phyloP scores from a whole-genome alignment of 2,797 vertebrate species.

The Pagetopsis macropterus region DNA sequence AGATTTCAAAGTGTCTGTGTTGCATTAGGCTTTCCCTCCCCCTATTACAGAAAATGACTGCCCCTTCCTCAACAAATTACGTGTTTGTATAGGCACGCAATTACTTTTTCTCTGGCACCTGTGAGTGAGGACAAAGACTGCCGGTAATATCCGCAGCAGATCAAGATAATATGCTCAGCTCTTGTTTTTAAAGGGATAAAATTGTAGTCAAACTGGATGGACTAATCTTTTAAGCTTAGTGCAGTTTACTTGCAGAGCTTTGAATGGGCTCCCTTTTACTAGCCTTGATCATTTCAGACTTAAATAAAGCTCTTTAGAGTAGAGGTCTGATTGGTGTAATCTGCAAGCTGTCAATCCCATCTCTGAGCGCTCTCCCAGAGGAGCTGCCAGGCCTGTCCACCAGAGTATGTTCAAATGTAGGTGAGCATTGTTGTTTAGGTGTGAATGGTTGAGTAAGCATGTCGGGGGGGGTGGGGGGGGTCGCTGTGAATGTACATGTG shows the following conservation, averaged over 20 bases:
- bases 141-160: slow-evolving; percentile 59
- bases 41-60: slow-evolving; percentile 68
- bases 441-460: slow-evolving; percentile 52
- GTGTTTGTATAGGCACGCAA: slow-evolving; percentile 57
- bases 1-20: slow-evolving; percentile 72
- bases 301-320: slow-evolving; percentile 81
- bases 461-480: background rate
- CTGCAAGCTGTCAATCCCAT: slow-evolving; percentile 79
- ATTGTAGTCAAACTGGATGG: slow-evolving; percentile 73
- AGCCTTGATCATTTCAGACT: slow-evolving; percentile 79
- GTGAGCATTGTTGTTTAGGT: slow-evolving; percentile 63
- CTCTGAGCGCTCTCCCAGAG: slow-evolving; percentile 55
- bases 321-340: slow-evolving; percentile 78
- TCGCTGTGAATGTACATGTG: slow-evolving; percentile 22
- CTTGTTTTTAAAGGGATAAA: slow-evolving; percentile 69
- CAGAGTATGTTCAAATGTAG: slow-evolving; percentile 43
- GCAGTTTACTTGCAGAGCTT: slow-evolving; percentile 74
- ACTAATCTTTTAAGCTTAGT: slow-evolving; percentile 77
- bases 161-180: slow-evolving; percentile 69
- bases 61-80: slow-evolving; percentile 43
- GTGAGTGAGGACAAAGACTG: slow-evolving; percentile 63
- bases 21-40: slow-evolving; percentile 66
- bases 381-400: slow-evolving; percentile 41
- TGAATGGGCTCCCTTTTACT: slow-evolving; percentile 72
- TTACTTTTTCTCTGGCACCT: slow-evolving; percentile 65